A percentile compares a stretch with the other conserved stretches of the same genome.
Conservation (phyloP, 2,888 invertebrate species). For the Cerastoderma edule region DNA sequence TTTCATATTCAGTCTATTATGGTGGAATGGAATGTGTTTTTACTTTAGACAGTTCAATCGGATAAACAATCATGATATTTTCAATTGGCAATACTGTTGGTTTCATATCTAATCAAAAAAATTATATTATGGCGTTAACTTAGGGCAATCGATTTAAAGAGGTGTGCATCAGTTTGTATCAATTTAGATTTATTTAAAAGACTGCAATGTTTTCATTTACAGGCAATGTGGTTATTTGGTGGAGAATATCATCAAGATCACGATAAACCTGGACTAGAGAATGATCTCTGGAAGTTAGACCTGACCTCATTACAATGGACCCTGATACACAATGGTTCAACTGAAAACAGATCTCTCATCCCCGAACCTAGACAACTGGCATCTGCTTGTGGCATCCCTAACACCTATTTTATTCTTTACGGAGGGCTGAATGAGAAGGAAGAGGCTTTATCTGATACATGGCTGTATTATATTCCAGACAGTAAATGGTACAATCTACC, state of each 20-base stretch:
- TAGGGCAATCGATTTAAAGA: too few species aligned
- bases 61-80: too few species aligned
- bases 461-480: constrained; percentile 67
- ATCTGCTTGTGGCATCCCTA: constrained; percentile 70
- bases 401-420: constrained; percentile 69
- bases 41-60: too few species aligned
- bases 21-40: too few species aligned
- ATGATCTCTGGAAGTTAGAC: constrained; percentile 74
- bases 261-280: constrained; percentile 58
- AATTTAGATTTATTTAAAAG: too few species aligned
- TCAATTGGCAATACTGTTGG: too few species aligned
- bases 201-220: constrained; percentile 9
- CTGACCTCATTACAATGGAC: constrained; percentile 57
- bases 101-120: too few species aligned
- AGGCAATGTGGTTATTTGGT: constrained; percentile 73
- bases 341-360: constrained; percentile 20
- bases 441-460: constrained; percentile 70
- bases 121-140: too few species aligned
- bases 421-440: constrained; percentile 71
- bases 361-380: constrained; percentile 67
- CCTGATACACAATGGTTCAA: constrained; percentile 62
- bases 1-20: too few species aligned
- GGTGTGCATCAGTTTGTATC: too few species aligned
- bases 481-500: constrained; percentile 55
- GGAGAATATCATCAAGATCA: constrained; percentile 61